These are phyloP conservation scores for Drosophila grimshawi DNA, from an alignment of 1,140 invertebrate genomes.

Conservation along the genomic window DNA sequence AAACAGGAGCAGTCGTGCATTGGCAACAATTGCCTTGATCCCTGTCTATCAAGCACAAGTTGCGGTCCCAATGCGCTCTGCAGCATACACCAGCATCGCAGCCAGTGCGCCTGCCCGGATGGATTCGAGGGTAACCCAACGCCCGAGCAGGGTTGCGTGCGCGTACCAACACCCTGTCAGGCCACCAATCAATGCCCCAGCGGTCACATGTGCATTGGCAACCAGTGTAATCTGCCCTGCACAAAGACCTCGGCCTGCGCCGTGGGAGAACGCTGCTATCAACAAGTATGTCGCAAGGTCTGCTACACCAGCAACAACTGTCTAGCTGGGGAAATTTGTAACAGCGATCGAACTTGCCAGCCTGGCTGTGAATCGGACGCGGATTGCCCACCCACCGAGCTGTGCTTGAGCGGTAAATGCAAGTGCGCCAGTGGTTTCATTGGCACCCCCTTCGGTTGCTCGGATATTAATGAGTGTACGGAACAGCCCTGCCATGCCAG, in stretches of 20 bases:
- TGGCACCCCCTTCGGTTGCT: conserved; percentile 88
- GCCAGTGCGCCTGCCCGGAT: conserved; percentile 90
- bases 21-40: conserved; percentile 93
- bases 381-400: conserved; percentile 91
- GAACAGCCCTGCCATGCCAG: conserved; percentile 91
- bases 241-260: conserved; percentile 89
- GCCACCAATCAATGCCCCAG: conserved; percentile 89
- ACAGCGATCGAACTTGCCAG: conserved; percentile 91
- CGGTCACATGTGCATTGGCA: conserved; percentile 90
- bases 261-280: conserved; percentile 92
- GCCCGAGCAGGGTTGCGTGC: conserved; percentile 94
- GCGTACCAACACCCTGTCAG: conserved; percentile 89
- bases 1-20: conserved; percentile 90
- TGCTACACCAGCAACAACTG: conserved; percentile 96
- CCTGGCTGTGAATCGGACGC: conserved; percentile 92
- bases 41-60: conserved; percentile 90
- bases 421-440: conserved; percentile 90
- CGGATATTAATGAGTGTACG: conserved; percentile 92
- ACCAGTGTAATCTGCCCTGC: conserved; percentile 91
- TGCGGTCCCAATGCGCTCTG: conserved; percentile 95
- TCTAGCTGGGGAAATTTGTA: conserved; percentile 93
- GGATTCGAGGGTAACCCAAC: conserved; percentile 95
- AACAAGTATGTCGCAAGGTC: conserved; percentile 92
- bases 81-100: conserved; percentile 89
- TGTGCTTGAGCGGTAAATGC: conserved; percentile 93